phyloP scores from a whole-genome alignment of 2,113 vertebrate genomes.

The Anhinga anhinga region DNA sequence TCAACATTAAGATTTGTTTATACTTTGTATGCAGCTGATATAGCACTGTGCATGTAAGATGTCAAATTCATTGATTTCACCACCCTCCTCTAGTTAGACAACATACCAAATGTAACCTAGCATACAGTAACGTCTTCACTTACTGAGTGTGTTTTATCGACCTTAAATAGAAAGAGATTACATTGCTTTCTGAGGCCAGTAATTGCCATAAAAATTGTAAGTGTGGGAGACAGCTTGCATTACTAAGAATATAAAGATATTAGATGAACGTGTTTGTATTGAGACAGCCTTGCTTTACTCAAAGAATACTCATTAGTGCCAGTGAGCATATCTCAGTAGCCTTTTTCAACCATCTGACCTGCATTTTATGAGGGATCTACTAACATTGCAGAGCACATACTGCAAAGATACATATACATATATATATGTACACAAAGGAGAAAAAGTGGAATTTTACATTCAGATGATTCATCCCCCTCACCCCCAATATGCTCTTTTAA shows the following conservation, averaged over 20 bases:
- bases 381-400: neutral
- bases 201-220: neutral
- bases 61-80: neutral
- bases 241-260: neutral
- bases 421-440: rapidly evolving
- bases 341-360: neutral
- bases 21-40: neutral
- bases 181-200: neutral
- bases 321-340: neutral
- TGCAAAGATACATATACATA: neutral
- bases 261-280: neutral
- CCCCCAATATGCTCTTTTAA: neutral
- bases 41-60: neutral
- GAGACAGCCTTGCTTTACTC: neutral
- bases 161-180: neutral
- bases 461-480: rapidly evolving
- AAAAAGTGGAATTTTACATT: neutral
- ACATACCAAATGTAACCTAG: neutral
- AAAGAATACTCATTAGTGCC: neutral
- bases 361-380: neutral
- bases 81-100: neutral
- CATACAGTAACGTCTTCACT: neutral
- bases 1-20: neutral
- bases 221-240: neutral
- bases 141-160: neutral